Conservation (phyloP, 2,113 vertebrate species). For the Limnothrissa miodon region DNA sequence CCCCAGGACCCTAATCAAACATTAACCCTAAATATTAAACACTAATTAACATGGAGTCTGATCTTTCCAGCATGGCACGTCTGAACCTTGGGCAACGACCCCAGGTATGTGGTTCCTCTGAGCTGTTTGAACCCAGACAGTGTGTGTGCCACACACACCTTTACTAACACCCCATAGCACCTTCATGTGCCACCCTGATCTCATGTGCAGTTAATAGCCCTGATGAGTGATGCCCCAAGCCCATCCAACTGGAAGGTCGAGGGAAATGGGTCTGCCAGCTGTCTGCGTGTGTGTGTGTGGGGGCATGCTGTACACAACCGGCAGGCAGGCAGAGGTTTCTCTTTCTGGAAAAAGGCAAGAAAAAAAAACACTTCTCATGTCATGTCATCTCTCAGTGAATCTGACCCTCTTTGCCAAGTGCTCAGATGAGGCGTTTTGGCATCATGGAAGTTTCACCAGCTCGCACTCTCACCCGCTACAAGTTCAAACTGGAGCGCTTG, state of each 20-base stretch:
- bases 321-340: conserved; percentile 1
- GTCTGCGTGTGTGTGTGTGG: not conserved
- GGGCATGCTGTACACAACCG: not conserved
- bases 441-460: not conserved
- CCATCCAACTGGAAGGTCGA: not conserved
- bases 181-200: not conserved
- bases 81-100: not conserved
- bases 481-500: conserved; percentile 51
- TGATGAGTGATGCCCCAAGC: not conserved
- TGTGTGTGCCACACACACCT: no score
- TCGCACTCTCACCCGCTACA: conserved; percentile 41
- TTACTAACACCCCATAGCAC: not conserved
- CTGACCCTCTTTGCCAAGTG: conserved; percentile 23
- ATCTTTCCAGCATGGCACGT: not conserved
- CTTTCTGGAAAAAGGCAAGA: conserved; percentile 10
- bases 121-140: not conserved
- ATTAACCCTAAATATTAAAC: not conserved
- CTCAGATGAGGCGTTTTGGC: conserved; percentile 39
- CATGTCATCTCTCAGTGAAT: conserved; percentile 44
- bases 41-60: not conserved
- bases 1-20: not conserved
- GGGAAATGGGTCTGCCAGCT: not conserved
- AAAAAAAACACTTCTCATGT: conserved; percentile 41
- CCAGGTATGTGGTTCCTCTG: not conserved
- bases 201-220: not conserved